Evolutionary conservation across 2,113 vertebrate genomes (phyloP), one percentile per base, ranked within the genome.

Genomic region (Jacana jacana): DNA sequence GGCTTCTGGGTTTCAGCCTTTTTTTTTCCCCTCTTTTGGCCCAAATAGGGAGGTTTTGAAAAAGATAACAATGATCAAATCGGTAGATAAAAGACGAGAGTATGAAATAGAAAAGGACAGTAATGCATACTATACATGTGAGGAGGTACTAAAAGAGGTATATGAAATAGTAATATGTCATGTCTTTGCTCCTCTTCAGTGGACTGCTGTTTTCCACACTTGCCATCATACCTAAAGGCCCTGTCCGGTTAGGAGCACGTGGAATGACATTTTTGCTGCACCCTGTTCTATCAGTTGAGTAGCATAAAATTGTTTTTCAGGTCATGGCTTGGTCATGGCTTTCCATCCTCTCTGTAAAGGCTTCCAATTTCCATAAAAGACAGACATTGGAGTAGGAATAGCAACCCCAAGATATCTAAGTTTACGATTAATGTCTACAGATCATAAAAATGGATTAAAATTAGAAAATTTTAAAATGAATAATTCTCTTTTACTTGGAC

Each of bases 141-240:
- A 79, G 42, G 35, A 66, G 51, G 25, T 20, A 27, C 18, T 57
- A 35, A 80, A 49, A 68, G 58, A 54, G 33, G 14, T 44, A 24
- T 7, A 3, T 7, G n/a, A 27, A 68, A 61, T 23, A 30, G 8
- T 4, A 31, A 37, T 1, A 1, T 5, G 3, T 6, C 2, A 1
- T 39, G 23, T 33, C 27, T 20, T 69, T 49, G 44, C 39, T 72
- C 17, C 17, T 79, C 65, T 31, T 31, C 57, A 22, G 20, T 13
- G 18, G 15, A 20, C n/a, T 81, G 42, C 63, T 58, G 9, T 9
- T 86, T 76, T 44, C 76, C 54, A 7, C 0, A 0, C 11, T 37
- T 69, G 33, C 42, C 15, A 20, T 60, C n/a, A 5, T 18, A 37
- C 8, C 48, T 42, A 69, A 92, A 54, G 65, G 39, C 33, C 22